phyloP scores from a whole-genome alignment of 1,140 invertebrate species.

The Ceratosolen solmsi region DNA sequence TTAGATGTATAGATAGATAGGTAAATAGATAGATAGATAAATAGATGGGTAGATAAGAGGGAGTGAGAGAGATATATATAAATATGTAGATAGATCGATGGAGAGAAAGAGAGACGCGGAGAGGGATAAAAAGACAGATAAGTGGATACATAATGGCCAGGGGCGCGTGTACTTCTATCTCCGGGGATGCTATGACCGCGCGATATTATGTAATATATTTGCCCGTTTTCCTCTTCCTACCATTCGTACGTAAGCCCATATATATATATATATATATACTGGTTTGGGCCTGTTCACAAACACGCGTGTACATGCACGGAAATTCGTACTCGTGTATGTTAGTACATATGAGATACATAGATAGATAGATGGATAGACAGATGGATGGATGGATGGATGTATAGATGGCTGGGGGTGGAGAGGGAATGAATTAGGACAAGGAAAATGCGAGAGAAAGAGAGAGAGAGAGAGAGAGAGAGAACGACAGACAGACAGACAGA shows the following conservation, averaged over 20 bases:
- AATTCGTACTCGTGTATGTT: not conserved
- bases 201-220: conserved; percentile 43
- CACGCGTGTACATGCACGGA: not conserved
- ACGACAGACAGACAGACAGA: not conserved
- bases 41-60: no score
- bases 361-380: not conserved
- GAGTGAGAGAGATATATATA: no score
- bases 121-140: not conserved
- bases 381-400: not conserved
- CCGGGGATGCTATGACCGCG: not conserved
- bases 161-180: conserved; percentile 13
- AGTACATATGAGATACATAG: not conserved
- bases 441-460: no score
- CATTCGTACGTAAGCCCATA: not conserved
- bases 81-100: no score
- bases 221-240: not conserved
- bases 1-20: no score
- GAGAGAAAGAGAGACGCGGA: no score
- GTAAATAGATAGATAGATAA: no score
- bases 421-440: no score
- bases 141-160: not conserved
- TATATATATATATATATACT: no score
- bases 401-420: no score
- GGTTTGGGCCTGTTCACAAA: not conserved
- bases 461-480: no score